phyloP scores from a whole-genome alignment of 1,140 invertebrate species.

The Aplysia californica region DNA sequence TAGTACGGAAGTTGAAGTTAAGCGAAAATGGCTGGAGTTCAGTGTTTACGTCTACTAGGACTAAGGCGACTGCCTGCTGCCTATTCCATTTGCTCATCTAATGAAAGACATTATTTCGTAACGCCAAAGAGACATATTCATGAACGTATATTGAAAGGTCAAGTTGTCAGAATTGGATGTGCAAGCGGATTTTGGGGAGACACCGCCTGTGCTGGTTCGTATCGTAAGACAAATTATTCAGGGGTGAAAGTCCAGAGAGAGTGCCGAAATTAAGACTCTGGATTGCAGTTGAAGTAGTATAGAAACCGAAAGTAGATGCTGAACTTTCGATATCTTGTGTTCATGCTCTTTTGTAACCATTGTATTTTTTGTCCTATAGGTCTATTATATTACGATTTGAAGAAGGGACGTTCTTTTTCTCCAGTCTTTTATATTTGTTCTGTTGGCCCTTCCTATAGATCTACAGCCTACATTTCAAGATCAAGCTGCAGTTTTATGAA shows the following conservation, averaged over 20 bases:
- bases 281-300: too few species aligned
- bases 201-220: slow-evolving; percentile 69
- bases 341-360: background rate
- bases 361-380: background rate
- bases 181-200: slow-evolving; percentile 73
- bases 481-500: too few species aligned
- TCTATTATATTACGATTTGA: background rate
- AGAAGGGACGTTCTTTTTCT: too few species aligned
- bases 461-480: too few species aligned
- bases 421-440: too few species aligned
- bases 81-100: background rate
- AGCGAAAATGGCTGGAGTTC: slow-evolving; percentile 23
- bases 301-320: too few species aligned
- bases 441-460: too few species aligned
- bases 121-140: slow-evolving; percentile 14
- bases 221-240: too few species aligned
- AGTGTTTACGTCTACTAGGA: slow-evolving; percentile 16
- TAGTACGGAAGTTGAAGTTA: background rate
- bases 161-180: slow-evolving; percentile 70
- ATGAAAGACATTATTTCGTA: background rate
- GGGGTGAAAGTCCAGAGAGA: too few species aligned
- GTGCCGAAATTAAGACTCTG: too few species aligned
- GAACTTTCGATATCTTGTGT: too few species aligned
- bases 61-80: background rate
- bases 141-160: slow-evolving; percentile 40